These are phyloP conservation scores for Myotis brandtii DNA, from an alignment of 2,113 vertebrate species.

Conservation along the genomic window DNA sequence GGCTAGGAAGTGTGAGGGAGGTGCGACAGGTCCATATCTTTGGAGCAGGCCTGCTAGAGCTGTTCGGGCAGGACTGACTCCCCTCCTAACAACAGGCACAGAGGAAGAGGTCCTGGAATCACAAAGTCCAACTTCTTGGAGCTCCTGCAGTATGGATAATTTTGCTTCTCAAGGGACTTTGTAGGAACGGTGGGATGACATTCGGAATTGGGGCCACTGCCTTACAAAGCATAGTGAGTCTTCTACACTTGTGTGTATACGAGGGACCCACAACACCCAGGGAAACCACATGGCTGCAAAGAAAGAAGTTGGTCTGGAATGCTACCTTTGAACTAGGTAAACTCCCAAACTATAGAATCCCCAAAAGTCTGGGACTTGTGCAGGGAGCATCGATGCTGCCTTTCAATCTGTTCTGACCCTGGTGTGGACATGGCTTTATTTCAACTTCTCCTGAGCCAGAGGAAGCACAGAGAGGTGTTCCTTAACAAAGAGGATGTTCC, in stretches of 20 bases:
- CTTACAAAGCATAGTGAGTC: no score
- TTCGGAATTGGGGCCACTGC: no score
- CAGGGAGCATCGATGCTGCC: accelerated
- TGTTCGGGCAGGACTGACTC: background rate
- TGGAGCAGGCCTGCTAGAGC: background rate
- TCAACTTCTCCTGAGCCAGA: no score
- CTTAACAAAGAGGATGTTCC: background rate
- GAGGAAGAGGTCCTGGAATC: background rate
- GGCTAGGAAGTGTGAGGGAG: accelerated
- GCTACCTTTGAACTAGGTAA: no score
- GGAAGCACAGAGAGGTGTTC: background rate
- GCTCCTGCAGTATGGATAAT: background rate
- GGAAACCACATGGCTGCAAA: background rate
- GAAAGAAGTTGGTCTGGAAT: background rate
- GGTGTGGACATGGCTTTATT: background rate
- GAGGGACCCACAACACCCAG: background rate
- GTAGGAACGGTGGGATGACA: background rate
- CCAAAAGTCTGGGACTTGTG: background rate
- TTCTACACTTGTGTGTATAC: background rate
- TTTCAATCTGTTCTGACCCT: no score
- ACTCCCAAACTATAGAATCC: no score
- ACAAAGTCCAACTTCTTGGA: background rate
- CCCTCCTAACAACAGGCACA: background rate
- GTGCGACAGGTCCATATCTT: background rate
- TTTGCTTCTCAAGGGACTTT: background rate